These are phyloP conservation scores for Drosophila colorata DNA, from an alignment of 2,888 invertebrate genomes.

Conservation along the genomic window DNA sequence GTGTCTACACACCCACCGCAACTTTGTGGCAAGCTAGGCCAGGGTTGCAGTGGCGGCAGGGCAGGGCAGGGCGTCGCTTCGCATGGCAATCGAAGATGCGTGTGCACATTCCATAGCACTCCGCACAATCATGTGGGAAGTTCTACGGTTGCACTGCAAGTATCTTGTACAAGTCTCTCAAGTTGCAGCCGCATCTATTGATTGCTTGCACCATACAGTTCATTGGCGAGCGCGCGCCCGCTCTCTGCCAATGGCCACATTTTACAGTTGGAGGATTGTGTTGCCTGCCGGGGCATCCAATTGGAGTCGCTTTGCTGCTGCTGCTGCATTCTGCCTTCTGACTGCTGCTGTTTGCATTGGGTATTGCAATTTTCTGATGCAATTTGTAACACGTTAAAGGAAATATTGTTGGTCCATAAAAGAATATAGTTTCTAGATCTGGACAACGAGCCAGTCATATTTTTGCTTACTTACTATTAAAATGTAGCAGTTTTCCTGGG, in stretches of 20 bases:
- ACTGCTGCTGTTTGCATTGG: too few species aligned
- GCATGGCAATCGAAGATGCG: conserved; percentile 74
- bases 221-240: conserved; percentile 58
- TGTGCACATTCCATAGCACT: conserved; percentile 78
- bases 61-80: conserved; percentile 9
- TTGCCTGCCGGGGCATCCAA: conserved; percentile 32
- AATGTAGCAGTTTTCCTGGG: too few species aligned
- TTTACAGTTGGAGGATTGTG: conserved; percentile 40
- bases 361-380: too few species aligned
- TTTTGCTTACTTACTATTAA: too few species aligned
- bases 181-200: conserved; percentile 73
- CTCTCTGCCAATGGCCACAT: conserved; percentile 24
- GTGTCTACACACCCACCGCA: conserved; percentile 44
- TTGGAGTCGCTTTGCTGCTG: conserved; percentile 49
- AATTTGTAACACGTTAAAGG: too few species aligned
- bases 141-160: conserved; percentile 70
- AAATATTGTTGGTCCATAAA: too few species aligned
- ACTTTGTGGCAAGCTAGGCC: conserved; percentile 10
- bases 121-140: conserved; percentile 72
- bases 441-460: too few species aligned
- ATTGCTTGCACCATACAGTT: conserved; percentile 72
- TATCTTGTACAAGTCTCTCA: conserved; percentile 68
- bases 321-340: conserved; percentile 8
- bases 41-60: background rate
- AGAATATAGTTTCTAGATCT: too few species aligned